These are phyloP conservation scores for Tachypleus tridentatus DNA, from an alignment of 1,140 invertebrate species.

Conservation along the genomic window DNA sequence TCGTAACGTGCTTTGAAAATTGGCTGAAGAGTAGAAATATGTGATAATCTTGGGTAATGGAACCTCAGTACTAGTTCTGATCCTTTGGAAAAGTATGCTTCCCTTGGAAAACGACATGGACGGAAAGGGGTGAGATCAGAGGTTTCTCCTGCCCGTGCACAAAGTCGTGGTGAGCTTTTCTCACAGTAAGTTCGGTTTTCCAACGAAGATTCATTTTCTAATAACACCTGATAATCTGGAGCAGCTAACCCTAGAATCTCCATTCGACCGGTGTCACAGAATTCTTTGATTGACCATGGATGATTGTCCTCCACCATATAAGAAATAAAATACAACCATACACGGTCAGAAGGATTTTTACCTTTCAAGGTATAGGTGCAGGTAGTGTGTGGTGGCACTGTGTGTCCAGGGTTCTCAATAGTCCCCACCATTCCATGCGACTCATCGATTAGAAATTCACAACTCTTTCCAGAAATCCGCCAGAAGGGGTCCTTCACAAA, in stretches of 20 bases:
- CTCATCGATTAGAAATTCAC: conserved; percentile 72
- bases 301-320: conserved; percentile 23
- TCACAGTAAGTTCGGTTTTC: conserved; percentile 13
- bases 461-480: conserved; percentile 48
- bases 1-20: conserved; percentile 22
- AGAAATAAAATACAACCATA: conserved; percentile 67
- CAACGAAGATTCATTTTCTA: no score
- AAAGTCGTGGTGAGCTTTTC: conserved; percentile 25
- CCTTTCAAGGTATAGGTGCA: conserved; percentile 72
- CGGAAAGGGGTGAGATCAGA: conserved; percentile 20
- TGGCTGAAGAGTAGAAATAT: conserved; percentile 12
- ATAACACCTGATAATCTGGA: no score
- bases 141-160: conserved; percentile 23
- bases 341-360: conserved; percentile 51
- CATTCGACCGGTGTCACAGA: conserved; percentile 21
- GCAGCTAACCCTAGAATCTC: conserved; percentile 7
- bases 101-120: conserved; percentile 24
- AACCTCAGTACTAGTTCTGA: conserved; percentile 20
- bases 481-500: conserved; percentile 33
- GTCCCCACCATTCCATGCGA: conserved; percentile 56
- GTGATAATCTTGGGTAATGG: conserved; percentile 16
- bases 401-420: conserved; percentile 63
- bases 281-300: conserved; percentile 20
- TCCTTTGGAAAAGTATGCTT: conserved; percentile 24
- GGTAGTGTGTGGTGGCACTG: conserved; percentile 67